Conservation (phyloP, 2,797 vertebrate species). For the Dermochelys coriacea region DNA sequence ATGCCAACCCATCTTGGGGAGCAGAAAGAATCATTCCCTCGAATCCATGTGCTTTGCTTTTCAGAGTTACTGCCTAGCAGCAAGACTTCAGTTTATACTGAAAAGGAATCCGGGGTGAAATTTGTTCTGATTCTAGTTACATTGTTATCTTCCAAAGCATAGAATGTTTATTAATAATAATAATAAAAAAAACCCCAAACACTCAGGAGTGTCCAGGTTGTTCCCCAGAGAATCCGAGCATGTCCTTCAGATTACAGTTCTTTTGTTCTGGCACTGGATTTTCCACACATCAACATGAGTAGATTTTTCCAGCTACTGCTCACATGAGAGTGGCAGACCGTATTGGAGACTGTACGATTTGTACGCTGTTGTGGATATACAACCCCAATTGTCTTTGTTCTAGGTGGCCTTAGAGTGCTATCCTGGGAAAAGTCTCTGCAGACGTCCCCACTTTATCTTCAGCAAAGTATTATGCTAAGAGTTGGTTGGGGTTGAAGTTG, state of each 20-base stretch:
- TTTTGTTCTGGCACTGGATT: background rate
- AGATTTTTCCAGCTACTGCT: background rate
- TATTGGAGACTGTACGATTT: accelerated
- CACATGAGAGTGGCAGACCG: accelerated
- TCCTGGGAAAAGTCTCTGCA: background rate
- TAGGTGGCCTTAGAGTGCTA: background rate
- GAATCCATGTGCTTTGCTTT: background rate
- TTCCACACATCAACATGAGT: background rate
- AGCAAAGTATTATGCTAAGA: accelerated
- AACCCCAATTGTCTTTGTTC: accelerated
- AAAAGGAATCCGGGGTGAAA: accelerated
- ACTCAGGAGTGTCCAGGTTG: accelerated
- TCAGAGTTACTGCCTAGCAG: accelerated
- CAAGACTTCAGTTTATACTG: background rate
- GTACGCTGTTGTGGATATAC: background rate
- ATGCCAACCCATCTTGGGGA: accelerated
- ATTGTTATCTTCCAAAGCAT: accelerated
- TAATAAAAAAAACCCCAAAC: accelerated
- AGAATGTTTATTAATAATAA: accelerated
- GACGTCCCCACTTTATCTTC: accelerated
- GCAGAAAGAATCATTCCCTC: accelerated
- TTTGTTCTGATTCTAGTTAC: accelerated
- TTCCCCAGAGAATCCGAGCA: background rate
- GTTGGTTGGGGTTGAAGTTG: background rate
- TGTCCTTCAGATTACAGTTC: accelerated